Percentiles rank a stretch among this genome's conserved stretches.
Conservation (phyloP, 53 echinoderm and acorn worm genomes). For the Echinometra lucunter region DNA sequence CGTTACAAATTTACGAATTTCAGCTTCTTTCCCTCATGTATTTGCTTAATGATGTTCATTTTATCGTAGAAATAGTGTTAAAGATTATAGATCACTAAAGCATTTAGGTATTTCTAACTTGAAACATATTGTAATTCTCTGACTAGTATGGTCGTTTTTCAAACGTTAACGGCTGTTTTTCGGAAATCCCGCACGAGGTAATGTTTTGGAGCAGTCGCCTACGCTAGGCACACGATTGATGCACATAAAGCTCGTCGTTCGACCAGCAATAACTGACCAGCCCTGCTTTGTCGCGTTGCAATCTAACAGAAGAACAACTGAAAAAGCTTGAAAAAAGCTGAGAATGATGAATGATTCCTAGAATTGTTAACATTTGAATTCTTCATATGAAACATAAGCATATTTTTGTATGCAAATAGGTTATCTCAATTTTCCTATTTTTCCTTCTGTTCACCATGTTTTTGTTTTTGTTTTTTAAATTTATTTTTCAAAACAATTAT, state of each 20-base stretch:
- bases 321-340: not conserved
- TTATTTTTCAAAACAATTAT: too few relatives aligned
- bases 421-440: not conserved
- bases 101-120: not conserved
- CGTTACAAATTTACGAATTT: constrained; percentile 9
- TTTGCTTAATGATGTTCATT: not conserved
- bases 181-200: constrained; percentile 49
- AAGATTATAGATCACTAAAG: not conserved
- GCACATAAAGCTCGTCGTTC: constrained; percentile 2
- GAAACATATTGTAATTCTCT: not conserved
- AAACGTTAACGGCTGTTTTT: constrained; percentile 41
- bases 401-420: not conserved
- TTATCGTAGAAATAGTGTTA: constrained; percentile 48
- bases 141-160: constrained; percentile 30
- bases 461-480: not conserved
- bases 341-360: not conserved
- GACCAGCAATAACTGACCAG: not conserved
- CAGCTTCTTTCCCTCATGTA: not conserved
- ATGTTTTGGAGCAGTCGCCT: constrained; percentile 57
- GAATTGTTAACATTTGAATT: not conserved
- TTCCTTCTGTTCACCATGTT: constrained; percentile 48
- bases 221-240: constrained; percentile 32
- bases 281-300: not conserved
- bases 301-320: not conserved
- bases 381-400: not conserved